A percentile compares a stretch with the other conserved stretches of the same genome.
Evolutionary conservation across 1,140 invertebrate species (phyloP).

Genomic region (Myzus persicae): DNA sequence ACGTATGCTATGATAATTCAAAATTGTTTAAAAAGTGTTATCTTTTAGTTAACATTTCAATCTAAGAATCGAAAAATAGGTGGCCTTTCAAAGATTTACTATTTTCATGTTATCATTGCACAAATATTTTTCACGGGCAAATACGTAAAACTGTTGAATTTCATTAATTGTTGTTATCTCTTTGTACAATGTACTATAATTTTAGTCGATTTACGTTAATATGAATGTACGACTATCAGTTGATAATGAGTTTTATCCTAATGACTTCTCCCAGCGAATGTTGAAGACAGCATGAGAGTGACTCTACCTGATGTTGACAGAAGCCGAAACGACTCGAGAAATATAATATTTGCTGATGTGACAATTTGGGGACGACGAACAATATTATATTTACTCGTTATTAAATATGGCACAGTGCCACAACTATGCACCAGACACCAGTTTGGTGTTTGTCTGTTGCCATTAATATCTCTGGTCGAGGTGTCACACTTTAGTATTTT

Average conservation of each 20-base stretch:
- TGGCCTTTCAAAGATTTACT: too few species aligned
- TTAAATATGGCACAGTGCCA: not conserved
- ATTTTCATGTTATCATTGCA: not conserved
- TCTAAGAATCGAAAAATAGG: too few species aligned
- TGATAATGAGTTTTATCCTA: too few species aligned
- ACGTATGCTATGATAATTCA: too few species aligned
- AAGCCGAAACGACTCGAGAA: not conserved
- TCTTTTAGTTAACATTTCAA: not conserved
- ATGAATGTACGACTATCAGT: too few species aligned
- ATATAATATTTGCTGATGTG: not conserved
- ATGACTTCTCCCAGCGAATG: too few species aligned
- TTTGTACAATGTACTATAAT: too few species aligned
- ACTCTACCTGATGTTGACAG: not conserved
- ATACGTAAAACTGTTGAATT: not conserved
- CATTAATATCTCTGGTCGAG: not conserved
- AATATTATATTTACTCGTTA: not conserved
- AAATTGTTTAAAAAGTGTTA: not conserved
- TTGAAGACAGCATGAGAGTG: too few species aligned
- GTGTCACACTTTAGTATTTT: too few species aligned
- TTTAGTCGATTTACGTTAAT: too few species aligned
- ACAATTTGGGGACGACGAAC: not conserved
- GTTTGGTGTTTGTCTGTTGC: not conserved
- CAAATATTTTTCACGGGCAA: not conserved
- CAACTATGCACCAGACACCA: not conserved
- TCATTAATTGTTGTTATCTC: too few species aligned